Percentiles rank a stretch among this genome's conserved stretches.
Evolutionary conservation across 2,888 invertebrate genomes (phyloP).

Genomic region (Cepaea hortensis): DNA sequence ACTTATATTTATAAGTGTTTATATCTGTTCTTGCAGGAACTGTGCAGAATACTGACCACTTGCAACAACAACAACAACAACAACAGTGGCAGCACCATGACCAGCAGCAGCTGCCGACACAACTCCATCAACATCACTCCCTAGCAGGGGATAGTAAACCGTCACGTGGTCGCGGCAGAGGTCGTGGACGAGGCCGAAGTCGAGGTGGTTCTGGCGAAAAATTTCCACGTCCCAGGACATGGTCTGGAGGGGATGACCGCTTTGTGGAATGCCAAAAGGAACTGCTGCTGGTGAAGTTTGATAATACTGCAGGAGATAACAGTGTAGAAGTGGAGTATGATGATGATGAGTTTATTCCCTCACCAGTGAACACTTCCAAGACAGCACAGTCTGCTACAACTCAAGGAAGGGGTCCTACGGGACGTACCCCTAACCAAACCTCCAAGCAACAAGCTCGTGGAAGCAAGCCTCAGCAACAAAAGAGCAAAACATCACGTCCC

Average conservation of each 20-base stretch:
- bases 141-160: slow-evolving; percentile 43
- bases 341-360: slow-evolving; percentile 55
- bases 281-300: slow-evolving; percentile 70
- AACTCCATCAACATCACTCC: not conserved
- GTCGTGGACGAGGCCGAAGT: slow-evolving; percentile 64
- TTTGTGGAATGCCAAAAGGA: slow-evolving; percentile 69
- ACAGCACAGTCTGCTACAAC: slow-evolving; percentile 30
- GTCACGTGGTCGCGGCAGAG: slow-evolving; percentile 53
- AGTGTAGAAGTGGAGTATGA: slow-evolving; percentile 67
- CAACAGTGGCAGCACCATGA: slow-evolving; percentile 1
- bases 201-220: slow-evolving; percentile 61
- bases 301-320: slow-evolving; percentile 67
- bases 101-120: slow-evolving; percentile 26
- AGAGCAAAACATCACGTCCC: not conserved
- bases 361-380: slow-evolving; percentile 34
- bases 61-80: slow-evolving; percentile 15
- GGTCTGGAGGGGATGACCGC: slow-evolving; percentile 69
- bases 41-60: slow-evolving; percentile 17
- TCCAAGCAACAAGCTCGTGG: slow-evolving; percentile 20
- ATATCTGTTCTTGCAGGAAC: slow-evolving; percentile 24
- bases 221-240: slow-evolving; percentile 61
- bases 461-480: slow-evolving; percentile 26
- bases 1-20: not conserved
- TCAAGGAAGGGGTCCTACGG: slow-evolving; percentile 40
- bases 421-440: slow-evolving; percentile 43